Evolutionary conservation across 2,113 vertebrate species (phyloP), one percentile per base, ranked within the genome.

Genomic region (Sorex fumeus): DNA sequence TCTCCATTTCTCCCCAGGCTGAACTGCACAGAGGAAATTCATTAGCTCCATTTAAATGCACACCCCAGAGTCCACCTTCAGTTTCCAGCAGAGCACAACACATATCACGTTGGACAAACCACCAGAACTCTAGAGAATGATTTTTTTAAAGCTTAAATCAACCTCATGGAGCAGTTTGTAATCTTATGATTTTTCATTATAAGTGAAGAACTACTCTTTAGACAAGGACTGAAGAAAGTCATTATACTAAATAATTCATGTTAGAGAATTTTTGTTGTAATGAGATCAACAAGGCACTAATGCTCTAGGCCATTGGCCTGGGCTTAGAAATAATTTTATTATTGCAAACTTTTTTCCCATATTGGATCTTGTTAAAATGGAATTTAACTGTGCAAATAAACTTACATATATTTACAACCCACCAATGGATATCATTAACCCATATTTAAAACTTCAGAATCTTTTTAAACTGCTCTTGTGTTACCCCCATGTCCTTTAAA

Each of bases 231-330:
- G 45, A 62, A n/a, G 28, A 93, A 95, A 95, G 87, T 94, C 84
- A 89, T 87, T 94, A 94, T 92, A 75, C 57, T 96, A 93, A 96
- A 94, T 96, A 96, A 95, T 95, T 95, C 95, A 96, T 94, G 88
- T 45, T 50, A 70, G 53, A 90, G 88, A 95, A 87, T 93, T 95
- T 66, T 94, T 88, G 74, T 84, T 94, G 57, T 84, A 95, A 95
- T 95, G 84, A 96, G 91, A 87, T 96, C 92, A 94, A 91, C 84
- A 93, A 93, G 88, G 70, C 88, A 66, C 28, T 93, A 95, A 82
- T 90, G 86, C 72, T 95, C 10, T 13, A 89, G 36, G 88, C 86
- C 84, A 96, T 82, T 92, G 86, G 72, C 60, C 64, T 88, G 79
- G 86, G 57, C 69, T 95, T 91, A 53, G 80, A 88, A 94, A 94